Base-by-base conservation (phyloP, 2,113 vertebrate genomes). In the Callopanchax toddi region DNA sequence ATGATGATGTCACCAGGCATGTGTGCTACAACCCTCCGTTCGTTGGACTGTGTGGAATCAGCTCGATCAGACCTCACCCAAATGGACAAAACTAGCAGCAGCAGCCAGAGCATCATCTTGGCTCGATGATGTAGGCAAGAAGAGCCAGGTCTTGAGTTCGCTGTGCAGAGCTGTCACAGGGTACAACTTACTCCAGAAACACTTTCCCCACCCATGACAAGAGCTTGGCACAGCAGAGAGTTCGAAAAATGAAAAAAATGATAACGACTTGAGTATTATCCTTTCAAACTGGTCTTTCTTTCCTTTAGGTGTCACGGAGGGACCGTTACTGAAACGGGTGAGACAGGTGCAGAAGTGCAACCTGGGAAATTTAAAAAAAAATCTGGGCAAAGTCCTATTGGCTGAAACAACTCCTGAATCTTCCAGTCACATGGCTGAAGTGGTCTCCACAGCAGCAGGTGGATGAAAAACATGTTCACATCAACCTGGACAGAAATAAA, bases 1-100 rank as follows among this genome's bases (percentile, higher is more conserved):
- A 99, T 98, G 67, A 99, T 95, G 87, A 99, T 93, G 92, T 99
- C 97, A 9, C 97, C 97, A 1, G 96, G 92, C 72, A 96, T 93
- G 71, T 98, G 94, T 42, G 97, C 95, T 63, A 99, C 96, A 78
- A 99, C 96, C 23, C 97, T 91, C 63, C 97, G 92, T 79, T 99
- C 97, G 50, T 74, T 98, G 45, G 95, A 89, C 79, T 96, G 96
- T 61, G 93, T 93, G 42, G 91, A 89, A 78, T 88, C 89, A 36
- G 90, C 84, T 61, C 81, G 40, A 61, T 85, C 58, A 12, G 86
- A 71, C 65, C 89, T 90, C 55, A 91, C 89, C 76, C 64, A 83
- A 23, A 82, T 2, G 48, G 77, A 72, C 48, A 88, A 81, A 79
- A 92, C 65, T 67, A 95, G 79, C 81, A 95, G 87, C 77, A 93